Conservation (phyloP, 2,888 invertebrate genomes). For the Nomada ruficornis region DNA sequence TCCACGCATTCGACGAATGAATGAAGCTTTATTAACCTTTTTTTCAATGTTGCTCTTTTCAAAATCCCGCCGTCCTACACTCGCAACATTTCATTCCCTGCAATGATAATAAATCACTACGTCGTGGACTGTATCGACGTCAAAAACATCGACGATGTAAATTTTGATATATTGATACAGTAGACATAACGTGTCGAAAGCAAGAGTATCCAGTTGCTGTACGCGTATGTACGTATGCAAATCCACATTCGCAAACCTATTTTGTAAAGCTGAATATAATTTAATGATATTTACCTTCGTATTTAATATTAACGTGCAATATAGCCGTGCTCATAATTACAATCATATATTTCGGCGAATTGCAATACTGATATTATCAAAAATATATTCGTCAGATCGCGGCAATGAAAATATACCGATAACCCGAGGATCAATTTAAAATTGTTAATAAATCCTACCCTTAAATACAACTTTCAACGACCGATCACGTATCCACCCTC, state of each 20-base stretch:
- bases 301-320: too few relatives aligned
- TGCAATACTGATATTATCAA: too few relatives aligned
- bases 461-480: too few relatives aligned
- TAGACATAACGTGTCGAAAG: background rate
- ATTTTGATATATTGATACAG: background rate
- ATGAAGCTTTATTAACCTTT: background rate
- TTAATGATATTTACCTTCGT: too few relatives aligned
- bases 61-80: background rate
- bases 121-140: background rate
- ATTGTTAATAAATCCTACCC: too few relatives aligned
- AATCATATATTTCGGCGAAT: too few relatives aligned
- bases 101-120: conserved; percentile 3
- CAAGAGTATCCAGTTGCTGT: background rate
- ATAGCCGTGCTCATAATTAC: too few relatives aligned
- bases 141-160: background rate
- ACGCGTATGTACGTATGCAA: background rate
- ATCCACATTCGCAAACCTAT: background rate
- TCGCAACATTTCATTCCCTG: background rate
- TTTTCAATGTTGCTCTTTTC: background rate
- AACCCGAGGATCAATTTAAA: too few relatives aligned
- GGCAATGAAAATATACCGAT: too few relatives aligned
- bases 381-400: too few relatives aligned
- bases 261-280: background rate
- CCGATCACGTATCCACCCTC: too few relatives aligned
- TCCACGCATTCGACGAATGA: background rate